Evolutionary conservation across 2,113 vertebrate genomes (phyloP).

Genomic region (Oncorhynchus mykiss): DNA sequence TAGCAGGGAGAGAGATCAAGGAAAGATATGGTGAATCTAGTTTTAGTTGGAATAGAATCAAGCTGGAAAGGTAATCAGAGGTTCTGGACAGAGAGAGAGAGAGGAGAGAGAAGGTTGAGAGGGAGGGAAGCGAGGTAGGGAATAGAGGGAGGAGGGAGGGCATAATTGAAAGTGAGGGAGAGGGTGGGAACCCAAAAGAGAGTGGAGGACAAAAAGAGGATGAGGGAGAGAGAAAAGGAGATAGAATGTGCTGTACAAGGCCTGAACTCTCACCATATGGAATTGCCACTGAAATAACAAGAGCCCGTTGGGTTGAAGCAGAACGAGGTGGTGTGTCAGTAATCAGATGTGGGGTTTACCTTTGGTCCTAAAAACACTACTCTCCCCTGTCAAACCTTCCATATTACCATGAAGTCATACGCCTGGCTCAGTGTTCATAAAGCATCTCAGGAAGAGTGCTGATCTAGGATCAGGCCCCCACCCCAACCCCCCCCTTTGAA

Average conservation of each 20-base stretch:
- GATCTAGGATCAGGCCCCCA: no score
- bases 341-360: no score
- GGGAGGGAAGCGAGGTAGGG: slow-evolving; percentile 25
- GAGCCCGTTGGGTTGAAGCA: no score
- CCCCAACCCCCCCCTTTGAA: no score
- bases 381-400: no score
- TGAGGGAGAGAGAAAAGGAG: slow-evolving; percentile 26
- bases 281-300: no score
- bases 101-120: not conserved
- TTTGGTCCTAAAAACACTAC: no score
- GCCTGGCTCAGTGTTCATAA: no score
- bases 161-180: slow-evolving; percentile 48
- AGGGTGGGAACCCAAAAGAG: slow-evolving; percentile 25
- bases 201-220: not conserved
- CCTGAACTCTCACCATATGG: no score
- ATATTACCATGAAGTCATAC: no score
- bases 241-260: not conserved
- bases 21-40: slow-evolving; percentile 36
- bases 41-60: slow-evolving; percentile 58
- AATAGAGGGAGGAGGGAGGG: slow-evolving; percentile 31
- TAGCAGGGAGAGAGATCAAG: slow-evolving; percentile 15
- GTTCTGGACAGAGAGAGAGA: slow-evolving; percentile 19
- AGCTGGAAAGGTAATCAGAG: slow-evolving; percentile 67
- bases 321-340: no score
- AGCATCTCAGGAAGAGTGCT: no score